Evolutionary conservation across 1,140 invertebrate species (phyloP), one percentile per base, ranked within the genome.

Genomic region (Plectrocnemia conspersa): DNA sequence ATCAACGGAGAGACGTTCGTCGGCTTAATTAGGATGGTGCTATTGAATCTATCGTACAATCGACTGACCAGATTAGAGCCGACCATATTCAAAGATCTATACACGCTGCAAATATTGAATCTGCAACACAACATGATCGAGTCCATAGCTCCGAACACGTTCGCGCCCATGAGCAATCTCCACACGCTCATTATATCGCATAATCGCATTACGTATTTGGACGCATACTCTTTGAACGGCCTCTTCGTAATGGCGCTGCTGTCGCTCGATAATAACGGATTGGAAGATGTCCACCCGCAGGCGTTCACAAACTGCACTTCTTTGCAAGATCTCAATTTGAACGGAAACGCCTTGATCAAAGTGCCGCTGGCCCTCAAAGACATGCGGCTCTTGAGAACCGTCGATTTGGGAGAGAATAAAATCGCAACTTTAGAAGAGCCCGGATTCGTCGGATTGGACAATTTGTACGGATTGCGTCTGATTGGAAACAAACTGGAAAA

Each of bases 401-500:
- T 93, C 32, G 89, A 93, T 77, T 74, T 93, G 29, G 88, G 88
- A 25, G 88, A 90, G 70, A 93, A 93, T 72, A 77, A 79, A 65
- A 86, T 93, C 63, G 78, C 80, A 38, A 80, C 79, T 47, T 70
- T 95, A 50, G 82, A 88, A 56, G 84, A 88, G 55, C 83, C 86
- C 1, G 83, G 85, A 21, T 91, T 93, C 67, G 79, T 84, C 50
- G 89, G 90, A 2, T 80, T 94, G 72, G 82, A 81, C 45, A 82
- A 84, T 64, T 72, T 86, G 1, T 91, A 90, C 66, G 90, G 89
- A 0, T 70, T 96, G 24, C 76, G 90, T 10, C 72, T 96, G 50
- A 89, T 92, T 46, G 89, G 89, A 55, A 96, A 96, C 75, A 85
- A 85, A 64, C 76, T 96, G 54, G 85, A 88, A 66, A 92, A 91